Evolutionary conservation across 2,888 invertebrate genomes (phyloP).

Genomic region (Scaptomyza flava): DNA sequence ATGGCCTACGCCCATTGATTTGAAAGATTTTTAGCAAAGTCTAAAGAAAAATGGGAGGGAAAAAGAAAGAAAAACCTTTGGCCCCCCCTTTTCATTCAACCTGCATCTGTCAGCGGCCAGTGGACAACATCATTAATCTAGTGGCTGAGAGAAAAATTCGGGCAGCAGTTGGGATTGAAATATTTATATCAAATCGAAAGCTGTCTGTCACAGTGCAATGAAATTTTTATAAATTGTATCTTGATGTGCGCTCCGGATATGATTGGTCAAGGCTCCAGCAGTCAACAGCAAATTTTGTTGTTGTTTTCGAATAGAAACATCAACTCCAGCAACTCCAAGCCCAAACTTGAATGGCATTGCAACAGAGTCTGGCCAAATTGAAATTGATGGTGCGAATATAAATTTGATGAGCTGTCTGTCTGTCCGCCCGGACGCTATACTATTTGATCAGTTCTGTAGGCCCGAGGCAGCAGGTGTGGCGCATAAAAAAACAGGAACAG

Average conservation of each 20-base stretch:
- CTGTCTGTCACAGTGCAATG: slow-evolving; percentile 77
- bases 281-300: slow-evolving; percentile 1
- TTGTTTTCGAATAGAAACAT: slow-evolving; percentile 60
- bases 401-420: slow-evolving; percentile 64
- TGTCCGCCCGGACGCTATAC: slow-evolving; percentile 33
- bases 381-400: slow-evolving; percentile 72
- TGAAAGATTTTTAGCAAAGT: slow-evolving; percentile 20
- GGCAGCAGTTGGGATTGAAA: slow-evolving; percentile 66
- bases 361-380: slow-evolving; percentile 54
- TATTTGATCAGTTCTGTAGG: slow-evolving; percentile 40
- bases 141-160: slow-evolving; percentile 41
- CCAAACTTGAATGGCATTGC: slow-evolving; percentile 44
- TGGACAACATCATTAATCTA: slow-evolving; percentile 74
- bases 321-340: slow-evolving; percentile 31
- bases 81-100: slow-evolving; percentile 8
- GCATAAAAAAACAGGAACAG: slow-evolving; percentile 56
- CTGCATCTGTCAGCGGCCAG: slow-evolving; percentile 67
- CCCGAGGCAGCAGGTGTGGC: slow-evolving; percentile 70
- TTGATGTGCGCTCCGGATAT: slow-evolving; percentile 59
- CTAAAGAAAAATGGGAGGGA: background rate
- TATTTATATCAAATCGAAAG: slow-evolving; percentile 80
- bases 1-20: slow-evolving; percentile 25
- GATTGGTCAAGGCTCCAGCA: slow-evolving; percentile 50
- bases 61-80: slow-evolving; percentile 18
- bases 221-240: slow-evolving; percentile 78